Conservation (phyloP, 2,888 invertebrate genomes). For the Dysmachus trigonus region DNA sequence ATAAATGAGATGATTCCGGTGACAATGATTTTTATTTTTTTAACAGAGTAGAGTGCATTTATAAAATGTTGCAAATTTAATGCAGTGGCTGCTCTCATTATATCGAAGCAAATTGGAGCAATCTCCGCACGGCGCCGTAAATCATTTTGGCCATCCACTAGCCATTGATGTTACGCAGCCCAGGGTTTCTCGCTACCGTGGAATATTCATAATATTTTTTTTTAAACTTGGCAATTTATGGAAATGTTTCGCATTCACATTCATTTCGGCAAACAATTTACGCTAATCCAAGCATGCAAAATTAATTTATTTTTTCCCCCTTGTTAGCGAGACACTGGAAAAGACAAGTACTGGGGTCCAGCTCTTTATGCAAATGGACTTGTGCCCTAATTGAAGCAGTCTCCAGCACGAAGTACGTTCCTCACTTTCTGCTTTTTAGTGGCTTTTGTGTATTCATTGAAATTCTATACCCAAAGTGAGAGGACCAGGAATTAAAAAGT, state of each 20-base stretch:
- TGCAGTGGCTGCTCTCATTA: neutral
- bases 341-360: neutral
- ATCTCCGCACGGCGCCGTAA: neutral
- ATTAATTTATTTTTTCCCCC: neutral
- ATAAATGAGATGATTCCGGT: neutral
- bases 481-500: neutral
- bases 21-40: neutral
- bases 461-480: neutral
- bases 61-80: neutral
- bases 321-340: neutral
- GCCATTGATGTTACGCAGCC: neutral
- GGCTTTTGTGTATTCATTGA: neutral
- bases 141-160: neutral
- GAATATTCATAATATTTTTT: slow-evolving; percentile 17
- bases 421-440: neutral
- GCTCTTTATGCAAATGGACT: neutral
- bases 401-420: neutral
- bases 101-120: slow-evolving; percentile 16
- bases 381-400: neutral
- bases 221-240: neutral
- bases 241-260: neutral
- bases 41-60: neutral
- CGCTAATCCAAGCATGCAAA: neutral
- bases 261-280: neutral
- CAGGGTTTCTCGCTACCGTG: neutral